These are phyloP conservation scores for Ateles fusciceps DNA, from an alignment of 2,797 vertebrate species.

Conservation along the genomic window DNA sequence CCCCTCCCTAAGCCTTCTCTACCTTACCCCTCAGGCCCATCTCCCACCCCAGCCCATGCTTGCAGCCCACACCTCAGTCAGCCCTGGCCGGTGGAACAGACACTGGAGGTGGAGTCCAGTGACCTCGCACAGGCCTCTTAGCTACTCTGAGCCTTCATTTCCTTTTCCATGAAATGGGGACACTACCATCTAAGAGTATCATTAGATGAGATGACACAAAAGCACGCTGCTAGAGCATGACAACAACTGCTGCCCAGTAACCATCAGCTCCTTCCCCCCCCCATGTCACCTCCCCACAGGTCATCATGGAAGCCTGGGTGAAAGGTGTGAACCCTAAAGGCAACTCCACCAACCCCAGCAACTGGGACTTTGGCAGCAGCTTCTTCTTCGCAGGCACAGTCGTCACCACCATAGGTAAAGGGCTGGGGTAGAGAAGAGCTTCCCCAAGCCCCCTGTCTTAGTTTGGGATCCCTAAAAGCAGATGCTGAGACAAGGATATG, in stretches of 20 bases:
- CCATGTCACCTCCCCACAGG: constrained; percentile 77
- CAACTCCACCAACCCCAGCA: constrained; percentile 94
- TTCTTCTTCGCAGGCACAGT: constrained; percentile 96
- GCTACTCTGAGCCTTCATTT: not conserved
- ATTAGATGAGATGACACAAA: not conserved
- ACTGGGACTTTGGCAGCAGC: constrained; percentile 97
- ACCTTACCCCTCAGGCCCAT: not conserved
- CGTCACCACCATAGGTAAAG: constrained; percentile 94
- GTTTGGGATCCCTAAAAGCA: not conserved
- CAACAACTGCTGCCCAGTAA: no score
- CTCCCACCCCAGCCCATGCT: not conserved
- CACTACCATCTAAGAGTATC: not conserved
- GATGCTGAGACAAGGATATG: not conserved
- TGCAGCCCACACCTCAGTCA: not conserved
- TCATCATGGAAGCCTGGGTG: constrained; percentile 93
- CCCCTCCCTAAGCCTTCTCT: not conserved
- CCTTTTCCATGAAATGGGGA: not conserved
- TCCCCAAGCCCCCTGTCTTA: not conserved
- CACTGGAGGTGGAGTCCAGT: not conserved
- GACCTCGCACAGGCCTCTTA: not conserved
- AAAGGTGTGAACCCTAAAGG: constrained; percentile 94
- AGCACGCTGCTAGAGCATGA: not conserved
- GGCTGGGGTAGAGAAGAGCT: not conserved
- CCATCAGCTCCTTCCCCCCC: not conserved
- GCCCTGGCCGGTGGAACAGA: not conserved